Base-by-base conservation (phyloP, 2,113 vertebrate species). In the Euleptes europaea region DNA sequence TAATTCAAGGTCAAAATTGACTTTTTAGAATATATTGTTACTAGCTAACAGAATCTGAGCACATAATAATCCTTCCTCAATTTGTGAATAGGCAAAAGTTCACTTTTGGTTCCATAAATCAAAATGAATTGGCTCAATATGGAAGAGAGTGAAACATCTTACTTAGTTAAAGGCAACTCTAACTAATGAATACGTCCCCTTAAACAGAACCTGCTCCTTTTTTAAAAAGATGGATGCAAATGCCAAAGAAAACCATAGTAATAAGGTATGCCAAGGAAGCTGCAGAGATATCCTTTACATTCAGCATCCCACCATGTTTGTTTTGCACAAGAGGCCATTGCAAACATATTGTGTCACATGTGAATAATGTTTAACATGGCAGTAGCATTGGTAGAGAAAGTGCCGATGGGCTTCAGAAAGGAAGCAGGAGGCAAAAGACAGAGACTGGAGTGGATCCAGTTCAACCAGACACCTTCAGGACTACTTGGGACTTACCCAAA, bases 1-100 rank as follows among this genome's bases (percentile, higher is more conserved):
- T 90, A 86, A 87, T 82, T 92, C 78, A 80, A 88, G 51, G 26
- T 78, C 69, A 88, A 63, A 80, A 74, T 78, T 82, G 88, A 81
- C 4, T 83, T 19, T 67, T 73, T 63, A 44, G 49, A 26, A 88
- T 83, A 83, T 91, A 78, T 44, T 91, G 80, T 33, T 66, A 72
- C 38, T 80, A 21, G 8, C 47, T 77, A 82, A 47, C 8, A 57
- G 77, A 88, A 69, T 26, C 8, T 42, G 17, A 66, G 69, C 14
- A 74, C 8, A 28, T 86, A 49, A 78, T 72, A 78, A 85, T 85
- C 3, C 3, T 5, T 1, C 42, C 83, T 88, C 28, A 12, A 2
- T 1, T 1, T 60, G 60, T 80, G 47, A 79, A 82, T 31, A 5
- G 51, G 77, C 13, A 67, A 78, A 70, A 90, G 10, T 65, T 42